Evolutionary conservation across 1,140 invertebrate species (phyloP).

Genomic region (Antheraea mylitta): DNA sequence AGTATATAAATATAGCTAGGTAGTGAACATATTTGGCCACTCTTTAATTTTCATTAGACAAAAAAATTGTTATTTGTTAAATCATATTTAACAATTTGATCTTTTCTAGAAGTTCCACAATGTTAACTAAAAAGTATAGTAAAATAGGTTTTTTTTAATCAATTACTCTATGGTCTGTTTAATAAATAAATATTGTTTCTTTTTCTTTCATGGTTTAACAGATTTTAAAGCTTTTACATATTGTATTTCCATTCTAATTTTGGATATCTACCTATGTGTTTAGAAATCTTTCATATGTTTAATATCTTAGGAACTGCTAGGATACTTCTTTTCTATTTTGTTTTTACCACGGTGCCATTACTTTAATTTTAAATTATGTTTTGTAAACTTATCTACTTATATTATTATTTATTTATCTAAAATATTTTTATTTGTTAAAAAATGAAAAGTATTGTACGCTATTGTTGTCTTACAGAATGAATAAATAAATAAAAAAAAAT

Average conservation of each 20-base stretch:
- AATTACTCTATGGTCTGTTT: too few species aligned
- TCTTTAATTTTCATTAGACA: too few species aligned
- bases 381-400: not conserved
- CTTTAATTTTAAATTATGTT: constrained; percentile 1
- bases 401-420: not conserved
- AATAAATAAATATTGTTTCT: too few species aligned
- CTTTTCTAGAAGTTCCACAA: too few species aligned
- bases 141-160: too few species aligned
- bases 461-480: not conserved
- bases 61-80: too few species aligned
- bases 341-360: constrained; percentile 13
- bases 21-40: too few species aligned
- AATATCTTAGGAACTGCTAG: constrained; percentile 4
- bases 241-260: not conserved
- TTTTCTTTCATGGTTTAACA: not conserved
- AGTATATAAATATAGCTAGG: too few species aligned
- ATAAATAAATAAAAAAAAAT: not conserved
- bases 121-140: too few species aligned
- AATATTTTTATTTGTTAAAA: not conserved
- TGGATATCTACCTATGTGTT: not conserved
- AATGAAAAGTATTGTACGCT: not conserved
- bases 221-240: not conserved
- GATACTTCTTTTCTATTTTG: constrained; percentile 4
- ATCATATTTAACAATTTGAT: too few species aligned
- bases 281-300: constrained; percentile 1